A percentile compares a stretch with the other conserved stretches of the same genome.
Evolutionary conservation across 2,888 invertebrate genomes (phyloP).

Genomic region (Colostygia pectinataria): DNA sequence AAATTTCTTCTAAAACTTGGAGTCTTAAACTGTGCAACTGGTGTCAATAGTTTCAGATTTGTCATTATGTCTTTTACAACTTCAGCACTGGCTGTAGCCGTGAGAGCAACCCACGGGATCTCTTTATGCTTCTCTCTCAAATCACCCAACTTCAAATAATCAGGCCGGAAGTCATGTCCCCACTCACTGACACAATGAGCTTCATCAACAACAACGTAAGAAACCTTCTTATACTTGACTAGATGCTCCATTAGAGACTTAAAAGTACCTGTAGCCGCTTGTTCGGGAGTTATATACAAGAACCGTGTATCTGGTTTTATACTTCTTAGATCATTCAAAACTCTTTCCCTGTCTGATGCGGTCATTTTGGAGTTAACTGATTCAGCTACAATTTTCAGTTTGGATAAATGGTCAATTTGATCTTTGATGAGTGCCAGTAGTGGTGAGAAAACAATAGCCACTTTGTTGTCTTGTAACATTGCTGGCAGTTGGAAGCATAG

Average conservation of each 20-base stretch:
- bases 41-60: conserved; percentile 87
- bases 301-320: conserved; percentile 90
- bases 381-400: conserved; percentile 90
- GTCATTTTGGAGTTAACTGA: conserved; percentile 97
- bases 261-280: conserved; percentile 91
- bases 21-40: conserved; percentile 89
- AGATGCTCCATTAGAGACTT: conserved; percentile 87
- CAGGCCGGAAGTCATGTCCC: conserved; percentile 99
- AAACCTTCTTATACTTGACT: conserved; percentile 89
- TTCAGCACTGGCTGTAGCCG: conserved; percentile 94
- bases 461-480: conserved; percentile 88
- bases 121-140: conserved; percentile 81
- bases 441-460: conserved; percentile 98
- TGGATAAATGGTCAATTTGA: conserved; percentile 94
- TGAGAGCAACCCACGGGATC: conserved; percentile 95
- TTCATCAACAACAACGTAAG: conserved; percentile 97
- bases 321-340: conserved; percentile 89
- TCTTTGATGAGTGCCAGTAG: conserved; percentile 98
- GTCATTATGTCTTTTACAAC: conserved; percentile 92
- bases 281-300: conserved; percentile 98
- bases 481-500: conserved; percentile 98
- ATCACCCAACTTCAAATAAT: conserved; percentile 94
- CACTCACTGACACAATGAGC: conserved; percentile 99
- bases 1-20: conserved; percentile 96
- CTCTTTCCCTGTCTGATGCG: conserved; percentile 88